Percentiles rank a stretch among this genome's conserved stretches.
phyloP scores from a whole-genome alignment of 1,140 invertebrate species.

The Pogonognathellus flavescens region DNA sequence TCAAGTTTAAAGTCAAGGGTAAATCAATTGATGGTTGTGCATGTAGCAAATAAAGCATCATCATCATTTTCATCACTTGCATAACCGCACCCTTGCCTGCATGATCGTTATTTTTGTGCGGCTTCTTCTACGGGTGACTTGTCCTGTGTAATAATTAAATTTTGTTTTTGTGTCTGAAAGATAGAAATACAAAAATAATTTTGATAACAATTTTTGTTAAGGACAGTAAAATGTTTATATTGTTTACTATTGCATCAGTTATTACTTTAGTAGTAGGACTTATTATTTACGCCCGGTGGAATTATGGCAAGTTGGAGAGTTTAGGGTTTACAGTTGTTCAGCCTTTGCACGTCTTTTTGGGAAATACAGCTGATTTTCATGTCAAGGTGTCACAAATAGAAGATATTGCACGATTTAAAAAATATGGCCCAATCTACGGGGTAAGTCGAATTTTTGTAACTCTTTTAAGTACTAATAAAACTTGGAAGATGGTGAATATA shows the following conservation, averaged over 20 bases:
- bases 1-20: too few species aligned
- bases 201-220: too few species aligned
- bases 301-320: constrained; percentile 60
- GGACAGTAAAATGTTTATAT: not conserved
- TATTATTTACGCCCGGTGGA: constrained; percentile 54
- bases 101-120: too few species aligned
- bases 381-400: constrained; percentile 15
- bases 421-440: constrained; percentile 55
- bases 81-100: too few species aligned
- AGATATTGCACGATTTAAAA: constrained; percentile 53
- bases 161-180: too few species aligned
- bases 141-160: too few species aligned
- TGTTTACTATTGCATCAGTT: not conserved
- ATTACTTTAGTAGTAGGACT: not conserved
- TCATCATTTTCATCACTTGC: too few species aligned
- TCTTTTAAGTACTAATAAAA: not conserved
- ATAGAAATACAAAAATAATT: too few species aligned
- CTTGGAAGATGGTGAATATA: too few species aligned
- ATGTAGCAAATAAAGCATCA: too few species aligned
- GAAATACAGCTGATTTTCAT: constrained; percentile 52
- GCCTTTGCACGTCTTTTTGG: constrained; percentile 37
- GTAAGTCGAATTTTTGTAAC: constrained; percentile 25
- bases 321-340: constrained; percentile 53
- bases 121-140: too few species aligned
- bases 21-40: too few species aligned